Evolutionary conservation across 1,140 invertebrate species (phyloP).

Genomic region (Leguminivora glycinivorella): DNA sequence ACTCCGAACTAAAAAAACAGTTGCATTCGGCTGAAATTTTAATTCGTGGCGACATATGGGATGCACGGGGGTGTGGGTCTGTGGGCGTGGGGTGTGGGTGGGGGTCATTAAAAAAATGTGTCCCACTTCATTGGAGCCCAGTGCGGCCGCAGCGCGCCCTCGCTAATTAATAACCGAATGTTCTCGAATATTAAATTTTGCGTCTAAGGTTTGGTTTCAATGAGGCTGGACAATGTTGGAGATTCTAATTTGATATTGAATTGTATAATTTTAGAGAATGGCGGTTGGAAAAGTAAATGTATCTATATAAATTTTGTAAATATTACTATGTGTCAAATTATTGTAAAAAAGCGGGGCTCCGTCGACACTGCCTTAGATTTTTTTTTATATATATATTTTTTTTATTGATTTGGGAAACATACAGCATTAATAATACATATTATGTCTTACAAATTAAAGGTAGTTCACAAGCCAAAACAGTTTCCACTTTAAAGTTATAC

Average conservation of each 20-base stretch:
- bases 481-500: too few species aligned
- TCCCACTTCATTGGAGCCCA: constrained; percentile 67
- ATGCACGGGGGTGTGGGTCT: constrained; percentile 22
- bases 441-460: too few species aligned
- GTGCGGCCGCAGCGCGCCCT: constrained; percentile 51
- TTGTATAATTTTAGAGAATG: neutral
- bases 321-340: too few species aligned
- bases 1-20: constrained; percentile 31
- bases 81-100: constrained; percentile 30
- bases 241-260: neutral
- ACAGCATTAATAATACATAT: too few species aligned
- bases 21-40: constrained; percentile 62
- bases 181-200: constrained; percentile 27
- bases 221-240: constrained; percentile 7
- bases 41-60: constrained; percentile 66
- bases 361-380: too few species aligned
- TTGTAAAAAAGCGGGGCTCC: too few species aligned
- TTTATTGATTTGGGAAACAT: too few species aligned
- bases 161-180: constrained; percentile 55
- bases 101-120: constrained; percentile 73
- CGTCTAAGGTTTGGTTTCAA: constrained; percentile 14
- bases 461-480: too few species aligned
- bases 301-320: too few species aligned
- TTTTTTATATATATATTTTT: too few species aligned
- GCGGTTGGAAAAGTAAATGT: neutral